Evolutionary conservation across 2,888 invertebrate species (phyloP).

Genomic region (Leptarthrus brevirostris): DNA sequence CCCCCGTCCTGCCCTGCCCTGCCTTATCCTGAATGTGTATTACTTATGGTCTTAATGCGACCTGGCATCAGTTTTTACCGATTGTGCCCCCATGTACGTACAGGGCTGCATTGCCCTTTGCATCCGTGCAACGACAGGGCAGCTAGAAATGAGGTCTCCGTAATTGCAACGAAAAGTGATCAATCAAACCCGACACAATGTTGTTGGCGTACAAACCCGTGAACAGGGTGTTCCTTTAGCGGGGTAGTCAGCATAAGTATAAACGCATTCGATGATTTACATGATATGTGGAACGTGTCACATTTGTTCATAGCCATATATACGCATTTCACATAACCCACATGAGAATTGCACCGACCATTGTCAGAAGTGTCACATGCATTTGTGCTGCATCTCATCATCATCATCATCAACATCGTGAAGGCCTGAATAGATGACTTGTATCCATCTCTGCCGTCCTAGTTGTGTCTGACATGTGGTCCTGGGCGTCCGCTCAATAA

Average conservation of each 20-base stretch:
- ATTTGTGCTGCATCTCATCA: constrained; percentile 46
- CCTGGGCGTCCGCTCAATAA: constrained; percentile 20
- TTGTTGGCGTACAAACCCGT: constrained; percentile 30
- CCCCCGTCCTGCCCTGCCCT: constrained; percentile 4
- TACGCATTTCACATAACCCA: constrained; percentile 30
- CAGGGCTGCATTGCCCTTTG: not conserved
- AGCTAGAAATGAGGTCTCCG: constrained; percentile 29
- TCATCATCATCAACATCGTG: constrained; percentile 21
- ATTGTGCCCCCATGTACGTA: not conserved
- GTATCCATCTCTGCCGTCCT: not conserved
- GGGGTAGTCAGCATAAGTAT: constrained; percentile 3
- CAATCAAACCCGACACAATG: constrained; percentile 47
- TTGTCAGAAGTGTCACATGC: constrained; percentile 25
- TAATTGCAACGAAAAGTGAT: constrained; percentile 47
- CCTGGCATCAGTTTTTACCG: constrained; percentile 31
- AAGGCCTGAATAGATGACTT: constrained; percentile 5
- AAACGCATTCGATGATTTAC: constrained; percentile 41
- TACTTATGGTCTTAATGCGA: constrained; percentile 28
- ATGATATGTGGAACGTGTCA: constrained; percentile 43
- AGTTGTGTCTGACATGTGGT: constrained; percentile 30
- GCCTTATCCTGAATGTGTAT: constrained; percentile 5
- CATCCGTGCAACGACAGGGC: not conserved
- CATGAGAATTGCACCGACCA: constrained; percentile 19
- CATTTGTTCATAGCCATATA: not conserved
- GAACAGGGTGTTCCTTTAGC: constrained; percentile 1